Conservation (phyloP, 2,888 invertebrate genomes). For the Meliscaeva auricollis region DNA sequence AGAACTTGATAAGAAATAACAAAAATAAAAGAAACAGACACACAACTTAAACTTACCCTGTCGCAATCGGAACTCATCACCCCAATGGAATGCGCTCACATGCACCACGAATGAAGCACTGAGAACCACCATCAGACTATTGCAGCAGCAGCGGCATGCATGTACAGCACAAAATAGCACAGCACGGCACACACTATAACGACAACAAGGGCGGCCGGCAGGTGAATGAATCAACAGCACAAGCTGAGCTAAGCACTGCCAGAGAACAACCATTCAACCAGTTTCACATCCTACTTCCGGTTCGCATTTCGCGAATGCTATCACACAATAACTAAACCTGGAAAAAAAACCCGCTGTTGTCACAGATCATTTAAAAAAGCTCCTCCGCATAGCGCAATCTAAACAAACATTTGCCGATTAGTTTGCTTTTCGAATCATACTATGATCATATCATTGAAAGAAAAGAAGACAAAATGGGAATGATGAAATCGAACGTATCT, state of each 20-base stretch:
- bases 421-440: conserved; percentile 6
- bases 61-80: conserved; percentile 56
- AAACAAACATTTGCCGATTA: conserved; percentile 30
- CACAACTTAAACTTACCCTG: conserved; percentile 46
- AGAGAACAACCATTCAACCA: conserved; percentile 58
- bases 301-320: conserved; percentile 57
- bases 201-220: conserved; percentile 54
- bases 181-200: conserved; percentile 2
- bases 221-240: conserved; percentile 71
- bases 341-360: conserved; percentile 26
- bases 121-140: conserved; percentile 23
- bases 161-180: background rate
- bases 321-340: conserved; percentile 22
- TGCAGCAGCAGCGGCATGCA: conserved; percentile 17
- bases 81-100: conserved; percentile 66
- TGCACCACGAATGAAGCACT: conserved; percentile 48
- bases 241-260: conserved; percentile 37
- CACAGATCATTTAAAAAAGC: conserved; percentile 66
- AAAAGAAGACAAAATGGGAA: conserved; percentile 6
- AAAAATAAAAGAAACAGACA: background rate
- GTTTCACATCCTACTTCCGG: conserved; percentile 71
- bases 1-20: conserved; percentile 21
- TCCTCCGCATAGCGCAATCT: conserved; percentile 21
- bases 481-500: conserved; percentile 1
- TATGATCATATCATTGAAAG: conserved; percentile 17